phyloP scores from a whole-genome alignment of 2,113 vertebrate species.

The Lutjanus erythropterus region DNA sequence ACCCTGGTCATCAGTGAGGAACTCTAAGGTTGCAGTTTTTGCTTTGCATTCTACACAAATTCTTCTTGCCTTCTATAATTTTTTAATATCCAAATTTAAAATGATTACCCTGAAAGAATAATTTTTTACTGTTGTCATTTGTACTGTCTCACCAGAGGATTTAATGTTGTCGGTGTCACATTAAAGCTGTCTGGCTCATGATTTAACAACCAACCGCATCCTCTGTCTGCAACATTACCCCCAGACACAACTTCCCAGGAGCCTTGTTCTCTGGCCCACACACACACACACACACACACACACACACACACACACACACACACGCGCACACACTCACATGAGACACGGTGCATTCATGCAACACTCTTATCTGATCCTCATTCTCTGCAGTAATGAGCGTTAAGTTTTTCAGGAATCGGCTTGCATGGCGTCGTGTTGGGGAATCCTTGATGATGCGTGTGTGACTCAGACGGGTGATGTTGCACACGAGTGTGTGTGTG shows the following conservation, averaged over 20 bases:
- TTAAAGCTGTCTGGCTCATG: conserved; percentile 52
- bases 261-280: neutral
- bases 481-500: neutral
- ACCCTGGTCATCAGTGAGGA: neutral
- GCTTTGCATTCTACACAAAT: too few relatives aligned
- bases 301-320: conserved; percentile 27
- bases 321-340: conserved; percentile 10
- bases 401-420: neutral
- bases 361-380: conserved; percentile 18
- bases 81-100: neutral
- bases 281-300: conserved; percentile 7
- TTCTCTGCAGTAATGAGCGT: conserved; percentile 1
- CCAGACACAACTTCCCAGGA: conserved; percentile 53
- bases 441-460: conserved; percentile 15
- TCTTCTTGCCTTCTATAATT: neutral
- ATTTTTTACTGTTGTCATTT: neutral
- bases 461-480: conserved; percentile 33
- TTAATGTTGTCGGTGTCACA: conserved; percentile 23
- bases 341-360: neutral
- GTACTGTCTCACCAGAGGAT: neutral
- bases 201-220: conserved; percentile 60
- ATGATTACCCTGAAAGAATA: neutral
- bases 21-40: neutral
- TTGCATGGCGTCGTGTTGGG: neutral
- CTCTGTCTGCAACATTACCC: conserved; percentile 59